Evolutionary conservation across 2,888 invertebrate species (phyloP).

Genomic region (Cylloceria caligata): DNA sequence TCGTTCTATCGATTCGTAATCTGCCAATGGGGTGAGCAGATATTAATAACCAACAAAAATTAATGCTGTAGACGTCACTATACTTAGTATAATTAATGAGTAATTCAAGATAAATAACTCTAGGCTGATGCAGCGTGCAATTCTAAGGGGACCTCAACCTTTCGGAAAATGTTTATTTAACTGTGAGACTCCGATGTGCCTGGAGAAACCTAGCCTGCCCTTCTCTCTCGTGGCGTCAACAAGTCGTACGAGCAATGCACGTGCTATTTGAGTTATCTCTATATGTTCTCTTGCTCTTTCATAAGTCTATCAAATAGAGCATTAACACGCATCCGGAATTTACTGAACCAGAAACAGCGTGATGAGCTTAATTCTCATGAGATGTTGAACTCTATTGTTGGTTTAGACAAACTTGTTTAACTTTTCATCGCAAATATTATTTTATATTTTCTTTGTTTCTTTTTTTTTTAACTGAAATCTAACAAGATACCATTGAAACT

Average conservation of each 20-base stretch:
- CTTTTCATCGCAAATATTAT: no score
- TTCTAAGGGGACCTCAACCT: conserved; percentile 24
- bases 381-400: neutral
- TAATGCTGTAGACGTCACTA: neutral
- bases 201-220: conserved; percentile 29
- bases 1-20: neutral
- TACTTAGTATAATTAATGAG: conserved; percentile 35
- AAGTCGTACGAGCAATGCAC: conserved; percentile 28
- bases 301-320: neutral
- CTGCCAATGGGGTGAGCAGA: neutral
- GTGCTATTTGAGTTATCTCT: conserved; percentile 2
- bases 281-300: neutral
- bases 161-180: conserved; percentile 53
- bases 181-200: conserved; percentile 30
- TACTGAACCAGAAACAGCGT: neutral
- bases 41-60: conserved; percentile 14
- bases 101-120: conserved; percentile 50
- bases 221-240: conserved; percentile 37
- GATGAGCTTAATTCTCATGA: neutral
- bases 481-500: no score
- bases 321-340: conserved; percentile 5
- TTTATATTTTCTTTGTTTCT: no score
- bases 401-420: neutral
- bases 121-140: conserved; percentile 36
- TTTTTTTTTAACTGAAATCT: no score